Conservation (phyloP, 2,113 vertebrate species). For the Cyanoderma ruficeps region DNA sequence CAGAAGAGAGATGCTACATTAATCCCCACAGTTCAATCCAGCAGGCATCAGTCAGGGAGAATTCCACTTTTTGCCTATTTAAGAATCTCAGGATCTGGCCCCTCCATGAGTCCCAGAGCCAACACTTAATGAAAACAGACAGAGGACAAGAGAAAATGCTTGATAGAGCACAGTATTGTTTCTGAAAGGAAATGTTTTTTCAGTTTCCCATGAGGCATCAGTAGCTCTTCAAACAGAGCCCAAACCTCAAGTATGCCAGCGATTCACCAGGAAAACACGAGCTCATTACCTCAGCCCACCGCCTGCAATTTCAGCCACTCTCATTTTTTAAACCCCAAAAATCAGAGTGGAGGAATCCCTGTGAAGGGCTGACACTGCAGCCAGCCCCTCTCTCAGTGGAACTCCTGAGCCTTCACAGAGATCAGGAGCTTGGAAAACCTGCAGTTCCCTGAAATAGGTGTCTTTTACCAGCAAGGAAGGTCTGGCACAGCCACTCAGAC, state of each 20-base stretch:
- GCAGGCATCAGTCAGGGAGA: not conserved
- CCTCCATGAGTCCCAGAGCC: not conserved
- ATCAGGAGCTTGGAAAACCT: not conserved
- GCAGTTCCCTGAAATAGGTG: not conserved
- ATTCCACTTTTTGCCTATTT: not conserved
- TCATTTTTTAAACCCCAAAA: not conserved
- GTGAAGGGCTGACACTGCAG: not conserved
- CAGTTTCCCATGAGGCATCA: constrained; percentile 58
- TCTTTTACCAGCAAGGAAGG: not conserved
- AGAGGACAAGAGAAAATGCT: constrained; percentile 43
- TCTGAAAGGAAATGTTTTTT: constrained; percentile 58
- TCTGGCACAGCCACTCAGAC: not conserved
- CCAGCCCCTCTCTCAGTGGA: not conserved
- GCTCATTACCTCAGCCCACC: constrained; percentile 40
- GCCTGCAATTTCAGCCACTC: constrained; percentile 3
- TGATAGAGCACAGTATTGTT: constrained; percentile 24
- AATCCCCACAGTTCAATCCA: not conserved
- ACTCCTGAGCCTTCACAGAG: not conserved
- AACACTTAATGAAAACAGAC: constrained; percentile 43
- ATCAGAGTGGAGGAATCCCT: not conserved
- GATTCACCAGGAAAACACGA: constrained; percentile 24
- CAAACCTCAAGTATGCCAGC: constrained; percentile 63
- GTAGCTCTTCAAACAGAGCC: constrained; percentile 60
- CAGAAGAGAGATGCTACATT: not conserved
- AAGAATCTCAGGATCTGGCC: not conserved